Evolutionary conservation across 2,888 invertebrate genomes (phyloP).

Genomic region (Mythimna loreyi): DNA sequence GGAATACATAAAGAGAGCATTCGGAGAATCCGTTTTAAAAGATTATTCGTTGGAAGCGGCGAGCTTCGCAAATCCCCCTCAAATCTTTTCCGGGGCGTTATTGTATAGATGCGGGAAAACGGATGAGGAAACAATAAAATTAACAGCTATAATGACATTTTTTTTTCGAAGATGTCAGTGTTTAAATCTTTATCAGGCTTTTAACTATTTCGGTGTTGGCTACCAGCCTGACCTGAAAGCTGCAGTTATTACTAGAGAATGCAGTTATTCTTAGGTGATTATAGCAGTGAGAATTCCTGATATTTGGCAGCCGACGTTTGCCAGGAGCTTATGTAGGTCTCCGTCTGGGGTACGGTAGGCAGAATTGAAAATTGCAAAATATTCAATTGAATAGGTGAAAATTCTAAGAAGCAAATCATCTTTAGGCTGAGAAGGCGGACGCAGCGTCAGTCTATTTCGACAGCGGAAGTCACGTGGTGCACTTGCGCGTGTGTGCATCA

Average conservation of each 20-base stretch:
- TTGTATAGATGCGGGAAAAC: slow-evolving; percentile 64
- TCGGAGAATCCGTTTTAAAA: slow-evolving; percentile 55
- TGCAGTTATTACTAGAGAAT: slow-evolving; percentile 35
- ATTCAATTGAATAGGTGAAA: slow-evolving; percentile 32
- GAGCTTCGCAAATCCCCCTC: slow-evolving; percentile 54
- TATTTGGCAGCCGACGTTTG: slow-evolving; percentile 36
- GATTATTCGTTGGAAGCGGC: slow-evolving; percentile 52
- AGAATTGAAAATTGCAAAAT: slow-evolving; percentile 20
- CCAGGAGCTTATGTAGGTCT: slow-evolving; percentile 16
- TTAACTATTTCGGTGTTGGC: slow-evolving; percentile 34
- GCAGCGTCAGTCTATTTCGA: slow-evolving; percentile 81
- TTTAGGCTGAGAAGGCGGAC: slow-evolving; percentile 55
- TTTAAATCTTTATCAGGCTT: slow-evolving; percentile 1
- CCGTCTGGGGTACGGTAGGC: not conserved
- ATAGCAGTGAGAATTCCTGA: slow-evolving; percentile 19
- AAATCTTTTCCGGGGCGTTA: slow-evolving; percentile 61
- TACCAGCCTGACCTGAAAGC: slow-evolving; percentile 33
- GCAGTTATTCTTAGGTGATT: slow-evolving; percentile 29
- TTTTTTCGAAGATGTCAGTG: not conserved
- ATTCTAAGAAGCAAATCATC: slow-evolving; percentile 54
- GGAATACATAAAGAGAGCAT: slow-evolving; percentile 24
- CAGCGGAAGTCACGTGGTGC: slow-evolving; percentile 84
- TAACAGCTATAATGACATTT: slow-evolving; percentile 7
- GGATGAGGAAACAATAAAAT: slow-evolving; percentile 53
- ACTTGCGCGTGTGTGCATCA: slow-evolving; percentile 77